A percentile compares a stretch with the other conserved stretches of the same genome.
Conservation (phyloP, 53 echinoderm and acorn worm species). For the Temnopleurus reevesii region DNA sequence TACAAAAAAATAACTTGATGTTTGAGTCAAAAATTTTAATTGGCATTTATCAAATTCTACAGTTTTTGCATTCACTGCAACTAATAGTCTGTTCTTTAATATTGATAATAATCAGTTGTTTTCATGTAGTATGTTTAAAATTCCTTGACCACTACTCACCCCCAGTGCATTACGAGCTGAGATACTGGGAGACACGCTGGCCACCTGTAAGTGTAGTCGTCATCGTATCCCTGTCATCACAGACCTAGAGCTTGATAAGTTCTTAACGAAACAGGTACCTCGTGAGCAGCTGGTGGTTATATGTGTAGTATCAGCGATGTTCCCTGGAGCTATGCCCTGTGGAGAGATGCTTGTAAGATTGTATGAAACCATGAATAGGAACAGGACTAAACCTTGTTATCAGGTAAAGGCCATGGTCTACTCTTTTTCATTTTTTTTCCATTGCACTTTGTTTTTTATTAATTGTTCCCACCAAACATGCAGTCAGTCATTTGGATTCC, state of each 20-base stretch:
- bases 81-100: too few species aligned
- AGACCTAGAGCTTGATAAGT: conserved; percentile 86
- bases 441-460: not conserved
- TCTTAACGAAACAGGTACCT: conserved; percentile 66
- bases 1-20: too few species aligned
- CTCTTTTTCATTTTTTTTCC: not conserved
- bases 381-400: conserved; percentile 95
- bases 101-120: too few species aligned
- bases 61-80: too few species aligned
- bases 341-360: conserved; percentile 78
- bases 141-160: conserved; percentile 18
- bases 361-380: conserved; percentile 84
- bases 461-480: too few species aligned
- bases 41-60: too few species aligned
- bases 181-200: conserved; percentile 74
- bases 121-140: not conserved
- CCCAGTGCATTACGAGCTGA: conserved; percentile 86
- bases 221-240: conserved; percentile 85
- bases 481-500: too few species aligned
- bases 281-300: conserved; percentile 83
- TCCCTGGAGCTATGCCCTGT: conserved; percentile 78
- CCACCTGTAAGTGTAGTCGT: conserved; percentile 84
- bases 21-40: too few species aligned
- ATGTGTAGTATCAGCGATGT: conserved; percentile 83
- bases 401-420: conserved; percentile 63